phyloP scores from a whole-genome alignment of 2,888 invertebrate genomes.

The Hyposoter didymator region DNA sequence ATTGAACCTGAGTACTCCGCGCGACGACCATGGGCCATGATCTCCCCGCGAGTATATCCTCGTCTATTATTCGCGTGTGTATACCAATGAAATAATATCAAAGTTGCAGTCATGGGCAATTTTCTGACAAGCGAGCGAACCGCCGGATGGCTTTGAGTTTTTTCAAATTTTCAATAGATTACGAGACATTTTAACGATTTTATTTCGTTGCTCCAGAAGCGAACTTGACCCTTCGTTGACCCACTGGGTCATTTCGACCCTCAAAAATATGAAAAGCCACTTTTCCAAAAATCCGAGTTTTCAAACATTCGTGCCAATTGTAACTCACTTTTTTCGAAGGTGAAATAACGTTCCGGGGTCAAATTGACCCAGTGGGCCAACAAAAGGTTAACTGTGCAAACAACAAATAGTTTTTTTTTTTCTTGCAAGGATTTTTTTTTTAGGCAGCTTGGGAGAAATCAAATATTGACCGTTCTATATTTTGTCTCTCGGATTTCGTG shows the following conservation, averaged over 20 bases:
- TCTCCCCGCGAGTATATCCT: conserved; percentile 28
- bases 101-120: neutral
- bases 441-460: neutral
- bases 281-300: too few relatives aligned
- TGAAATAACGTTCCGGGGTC: neutral
- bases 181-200: neutral
- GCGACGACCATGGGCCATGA: conserved; percentile 41
- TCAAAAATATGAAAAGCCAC: too few relatives aligned
- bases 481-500: neutral
- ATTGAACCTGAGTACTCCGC: conserved; percentile 73
- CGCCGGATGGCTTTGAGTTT: neutral
- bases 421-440: too few relatives aligned
- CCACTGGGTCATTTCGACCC: neutral
- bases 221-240: neutral
- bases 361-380: neutral
- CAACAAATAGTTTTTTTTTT: neutral
- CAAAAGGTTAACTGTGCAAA: too few relatives aligned
- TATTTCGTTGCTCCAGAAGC: neutral
- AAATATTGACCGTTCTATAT: neutral
- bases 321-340: neutral
- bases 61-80: conserved; percentile 21
- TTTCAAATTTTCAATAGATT: neutral
- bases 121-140: neutral
- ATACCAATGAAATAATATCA: conserved; percentile 21
- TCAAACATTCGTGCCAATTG: too few relatives aligned